phyloP scores from a whole-genome alignment of 2,113 vertebrate species.

The Cyanoderma ruficeps region DNA sequence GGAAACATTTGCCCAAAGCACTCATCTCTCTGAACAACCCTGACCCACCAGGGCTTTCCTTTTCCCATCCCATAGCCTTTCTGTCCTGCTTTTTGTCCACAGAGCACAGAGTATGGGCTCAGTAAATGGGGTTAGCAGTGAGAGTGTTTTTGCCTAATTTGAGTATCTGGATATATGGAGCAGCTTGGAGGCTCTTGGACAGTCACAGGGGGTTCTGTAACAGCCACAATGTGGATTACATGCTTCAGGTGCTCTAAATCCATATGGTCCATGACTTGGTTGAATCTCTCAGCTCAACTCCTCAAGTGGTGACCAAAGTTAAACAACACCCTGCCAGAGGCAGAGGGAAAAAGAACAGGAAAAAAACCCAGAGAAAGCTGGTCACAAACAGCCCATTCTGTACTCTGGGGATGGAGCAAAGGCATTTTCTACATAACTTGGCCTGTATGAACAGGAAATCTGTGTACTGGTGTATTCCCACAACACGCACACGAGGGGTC shows the following conservation, averaged over 20 bases:
- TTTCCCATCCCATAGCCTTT: background rate
- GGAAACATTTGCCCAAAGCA: background rate
- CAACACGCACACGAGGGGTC: background rate
- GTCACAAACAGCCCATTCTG: constrained; percentile 22
- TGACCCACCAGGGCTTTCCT: background rate
- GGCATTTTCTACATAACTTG: constrained; percentile 45
- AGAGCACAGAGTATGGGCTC: background rate
- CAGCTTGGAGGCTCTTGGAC: background rate
- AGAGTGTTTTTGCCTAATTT: background rate
- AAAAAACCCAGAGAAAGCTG: background rate
- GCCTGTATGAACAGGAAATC: background rate
- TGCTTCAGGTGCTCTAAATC: background rate
- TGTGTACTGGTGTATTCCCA: constrained; percentile 1
- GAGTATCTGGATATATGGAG: background rate
- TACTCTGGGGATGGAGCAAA: background rate
- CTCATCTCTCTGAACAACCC: background rate
- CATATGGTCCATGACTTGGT: background rate
- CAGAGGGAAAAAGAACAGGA: background rate
- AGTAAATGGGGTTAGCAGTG: background rate
- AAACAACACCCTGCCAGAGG: background rate
- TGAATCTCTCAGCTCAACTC: background rate
- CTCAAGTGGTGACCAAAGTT: background rate
- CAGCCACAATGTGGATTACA: background rate
- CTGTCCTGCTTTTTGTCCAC: background rate
- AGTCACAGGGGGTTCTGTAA: background rate